Base-by-base conservation (phyloP, 1,140 invertebrate genomes). In the Eupristina koningsbergeri region DNA sequence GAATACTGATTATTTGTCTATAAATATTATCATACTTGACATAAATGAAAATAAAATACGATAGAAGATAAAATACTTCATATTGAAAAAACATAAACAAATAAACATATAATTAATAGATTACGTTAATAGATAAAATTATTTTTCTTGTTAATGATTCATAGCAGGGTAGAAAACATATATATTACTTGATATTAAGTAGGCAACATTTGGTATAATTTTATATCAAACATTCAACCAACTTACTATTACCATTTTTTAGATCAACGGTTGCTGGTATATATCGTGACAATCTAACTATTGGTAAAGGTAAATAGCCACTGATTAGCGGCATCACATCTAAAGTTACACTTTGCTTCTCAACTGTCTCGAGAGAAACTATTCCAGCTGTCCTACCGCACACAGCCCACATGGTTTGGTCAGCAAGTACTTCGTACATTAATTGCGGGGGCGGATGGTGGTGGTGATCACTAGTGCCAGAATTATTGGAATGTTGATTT, bases 341-440 rank as follows among this genome's bases (percentile, higher is more conserved):
- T 81, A 99, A 91, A 0, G 94, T 94, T 67, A 98, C 96, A 75
- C 93, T 94, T 90, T 97, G 96, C 76, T 94, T 94, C 74, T 95
- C 94, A 26, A 94, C 91, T 19, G 92, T 89, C 85, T 97, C 96
- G 91, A 98, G 94, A 15, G 94, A 96, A 73, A 98, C 94, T 26
- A 98, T 96, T 75, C 96, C 97, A 85, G 97, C 96, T 80, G 97
- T 97, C 84, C 96, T 94, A 63, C 97, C 97, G 89, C 97, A 96
- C 22, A 98, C 96, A 7, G 97, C 97, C 98, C 98, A 98, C 93
- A 97, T 95, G 39, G 95, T 96, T 90, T 97, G 96, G 92, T 98
- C 97, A 41, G 96, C 96, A 47, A 98, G 91, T 15, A 98, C 97
- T 91, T 98, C 97, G 90, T 98, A 98, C 96, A 98, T 98, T 0